phyloP scores from a whole-genome alignment of 2,797 vertebrate species.

The Hydrophis major region DNA sequence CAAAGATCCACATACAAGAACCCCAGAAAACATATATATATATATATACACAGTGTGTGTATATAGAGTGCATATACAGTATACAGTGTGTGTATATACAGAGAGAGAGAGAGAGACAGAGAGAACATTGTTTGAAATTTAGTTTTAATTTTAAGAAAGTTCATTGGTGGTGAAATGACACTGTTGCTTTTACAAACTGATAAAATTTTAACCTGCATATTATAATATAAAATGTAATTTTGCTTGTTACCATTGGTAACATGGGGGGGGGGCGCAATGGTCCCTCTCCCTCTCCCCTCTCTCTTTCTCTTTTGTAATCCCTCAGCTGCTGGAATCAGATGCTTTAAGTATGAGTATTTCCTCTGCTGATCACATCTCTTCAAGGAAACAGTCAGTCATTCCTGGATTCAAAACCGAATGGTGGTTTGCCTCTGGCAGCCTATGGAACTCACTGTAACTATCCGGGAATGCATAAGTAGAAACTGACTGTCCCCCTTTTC shows the following conservation, averaged over 20 bases:
- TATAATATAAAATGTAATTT: neutral
- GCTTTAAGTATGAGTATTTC: neutral
- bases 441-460: neutral
- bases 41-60: no score
- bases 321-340: neutral
- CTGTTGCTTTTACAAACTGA: neutral
- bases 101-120: no score
- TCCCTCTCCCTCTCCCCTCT: no score
- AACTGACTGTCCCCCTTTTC: neutral
- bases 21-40: no score
- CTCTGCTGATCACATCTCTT: neutral
- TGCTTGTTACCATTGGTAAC: neutral
- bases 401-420: neutral
- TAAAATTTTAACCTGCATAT: neutral
- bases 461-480: neutral
- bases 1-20: no score
- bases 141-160: neutral
- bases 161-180: neutral
- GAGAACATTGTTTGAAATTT: neutral
- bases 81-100: no score
- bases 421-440: neutral
- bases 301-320: neutral
- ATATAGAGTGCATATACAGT: no score
- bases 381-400: neutral
- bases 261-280: neutral